Evolutionary conservation across 2,888 invertebrate genomes (phyloP).

Genomic region (Pollenia griseotomentosa): DNA sequence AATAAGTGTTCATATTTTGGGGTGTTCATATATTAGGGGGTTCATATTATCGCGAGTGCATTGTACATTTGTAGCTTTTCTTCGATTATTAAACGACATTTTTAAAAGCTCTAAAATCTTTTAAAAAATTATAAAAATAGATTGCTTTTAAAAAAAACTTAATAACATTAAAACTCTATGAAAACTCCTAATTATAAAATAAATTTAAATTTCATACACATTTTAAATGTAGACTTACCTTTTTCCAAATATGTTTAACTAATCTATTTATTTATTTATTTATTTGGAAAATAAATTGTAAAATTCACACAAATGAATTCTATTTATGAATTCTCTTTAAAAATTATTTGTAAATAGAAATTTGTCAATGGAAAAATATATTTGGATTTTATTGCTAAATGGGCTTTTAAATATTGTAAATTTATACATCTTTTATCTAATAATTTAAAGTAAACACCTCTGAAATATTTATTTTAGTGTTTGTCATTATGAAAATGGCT

Average conservation of each 20-base stretch:
- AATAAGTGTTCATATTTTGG: too few relatives aligned
- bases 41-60: too few relatives aligned
- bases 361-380: constrained; percentile 6
- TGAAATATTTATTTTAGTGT: constrained; percentile 22
- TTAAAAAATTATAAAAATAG: too few relatives aligned
- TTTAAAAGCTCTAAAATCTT: too few relatives aligned
- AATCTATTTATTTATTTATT: background rate
- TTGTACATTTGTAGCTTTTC: too few relatives aligned
- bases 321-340: background rate
- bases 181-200: background rate
- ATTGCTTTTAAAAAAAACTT: too few relatives aligned
- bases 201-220: background rate
- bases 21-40: too few relatives aligned
- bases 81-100: too few relatives aligned
- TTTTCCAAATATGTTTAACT: background rate
- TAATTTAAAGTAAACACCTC: constrained; percentile 37
- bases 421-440: constrained; percentile 31
- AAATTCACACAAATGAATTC: background rate
- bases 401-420: constrained; percentile 20
- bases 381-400: constrained; percentile 3
- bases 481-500: constrained; percentile 22
- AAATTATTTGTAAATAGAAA: background rate
- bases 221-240: background rate
- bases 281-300: too few relatives aligned
- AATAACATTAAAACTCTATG: background rate